Conservation (phyloP, 1,140 invertebrate genomes). For the Hetaerina americana region DNA sequence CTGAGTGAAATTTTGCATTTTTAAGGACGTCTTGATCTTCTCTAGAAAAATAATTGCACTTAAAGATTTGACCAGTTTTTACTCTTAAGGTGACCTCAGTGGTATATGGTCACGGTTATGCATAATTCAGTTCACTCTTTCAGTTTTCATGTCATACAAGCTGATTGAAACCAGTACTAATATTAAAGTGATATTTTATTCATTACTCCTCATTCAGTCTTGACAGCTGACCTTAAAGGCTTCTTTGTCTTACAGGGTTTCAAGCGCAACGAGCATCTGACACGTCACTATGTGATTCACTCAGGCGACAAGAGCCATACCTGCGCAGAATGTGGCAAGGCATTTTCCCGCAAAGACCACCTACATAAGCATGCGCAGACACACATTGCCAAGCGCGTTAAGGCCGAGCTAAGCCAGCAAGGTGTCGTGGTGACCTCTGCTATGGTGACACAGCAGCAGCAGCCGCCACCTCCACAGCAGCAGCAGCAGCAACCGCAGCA, state of each 20-base stretch:
- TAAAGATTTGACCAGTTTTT: too few relatives aligned
- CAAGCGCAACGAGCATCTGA: conserved; percentile 34
- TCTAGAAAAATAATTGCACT: too few relatives aligned
- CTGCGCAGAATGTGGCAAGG: conserved; percentile 23
- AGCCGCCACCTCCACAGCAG: neutral
- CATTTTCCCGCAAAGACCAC: conserved; percentile 25
- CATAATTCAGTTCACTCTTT: too few relatives aligned
- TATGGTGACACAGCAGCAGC: neutral
- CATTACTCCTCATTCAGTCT: too few relatives aligned
- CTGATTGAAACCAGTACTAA: too few relatives aligned
- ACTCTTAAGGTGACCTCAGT: too few relatives aligned
- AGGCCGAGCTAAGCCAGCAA: conserved; percentile 9
- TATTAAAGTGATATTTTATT: too few relatives aligned
- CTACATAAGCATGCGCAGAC: conserved; percentile 25
- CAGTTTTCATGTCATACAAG: too few relatives aligned
- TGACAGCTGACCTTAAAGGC: too few relatives aligned
- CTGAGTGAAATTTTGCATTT: too few relatives aligned
- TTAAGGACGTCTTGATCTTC: too few relatives aligned
- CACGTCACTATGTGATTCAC: conserved; percentile 36
- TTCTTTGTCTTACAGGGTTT: conserved; percentile 1
- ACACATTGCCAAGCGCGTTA: conserved; percentile 19
- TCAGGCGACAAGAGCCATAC: conserved; percentile 34
- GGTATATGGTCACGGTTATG: too few relatives aligned
- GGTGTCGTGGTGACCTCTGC: neutral
- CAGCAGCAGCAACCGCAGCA: neutral